Conservation (phyloP, 2,888 invertebrate genomes). For the Limnephilus rhombicus region DNA sequence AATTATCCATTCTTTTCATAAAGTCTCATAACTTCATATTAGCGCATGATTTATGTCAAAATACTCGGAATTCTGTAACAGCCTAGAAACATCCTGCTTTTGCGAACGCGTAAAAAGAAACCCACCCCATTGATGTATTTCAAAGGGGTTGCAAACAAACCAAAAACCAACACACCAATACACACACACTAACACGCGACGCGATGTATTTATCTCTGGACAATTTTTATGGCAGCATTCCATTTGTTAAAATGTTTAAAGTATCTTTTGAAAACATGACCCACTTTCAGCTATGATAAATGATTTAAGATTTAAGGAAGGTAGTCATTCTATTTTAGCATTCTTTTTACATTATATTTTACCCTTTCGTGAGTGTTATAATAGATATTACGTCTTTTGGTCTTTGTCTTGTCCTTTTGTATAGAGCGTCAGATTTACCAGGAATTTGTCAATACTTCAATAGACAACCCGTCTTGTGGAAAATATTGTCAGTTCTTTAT, state of each 20-base stretch:
- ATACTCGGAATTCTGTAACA: slow-evolving; percentile 9
- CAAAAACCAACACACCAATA: background rate
- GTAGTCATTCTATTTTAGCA: background rate
- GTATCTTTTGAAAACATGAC: slow-evolving; percentile 49
- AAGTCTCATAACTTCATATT: slow-evolving; percentile 8
- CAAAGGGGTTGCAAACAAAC: slow-evolving; percentile 46
- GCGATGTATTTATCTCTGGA: slow-evolving; percentile 37
- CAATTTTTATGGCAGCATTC: slow-evolving; percentile 39
- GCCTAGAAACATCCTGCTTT: slow-evolving; percentile 17
- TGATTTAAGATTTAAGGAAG: slow-evolving; percentile 45
- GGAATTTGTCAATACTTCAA: slow-evolving; percentile 35
- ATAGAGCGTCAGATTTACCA: slow-evolving; percentile 24
- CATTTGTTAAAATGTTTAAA: slow-evolving; percentile 47
- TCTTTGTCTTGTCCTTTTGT: slow-evolving; percentile 32
- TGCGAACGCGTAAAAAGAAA: background rate
- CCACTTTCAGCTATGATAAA: slow-evolving; percentile 56
- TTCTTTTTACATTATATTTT: background rate
- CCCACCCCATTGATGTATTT: slow-evolving; percentile 28
- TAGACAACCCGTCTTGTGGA: slow-evolving; percentile 9
- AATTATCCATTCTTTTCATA: background rate
- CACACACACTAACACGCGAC: background rate
- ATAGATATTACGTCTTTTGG: slow-evolving; percentile 38
- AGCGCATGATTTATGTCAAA: background rate
- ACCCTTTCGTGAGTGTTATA: slow-evolving; percentile 33
- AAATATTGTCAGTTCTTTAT: slow-evolving; percentile 26